phyloP scores from a whole-genome alignment of 2,888 invertebrate species.

The Uloborus plumipes region DNA sequence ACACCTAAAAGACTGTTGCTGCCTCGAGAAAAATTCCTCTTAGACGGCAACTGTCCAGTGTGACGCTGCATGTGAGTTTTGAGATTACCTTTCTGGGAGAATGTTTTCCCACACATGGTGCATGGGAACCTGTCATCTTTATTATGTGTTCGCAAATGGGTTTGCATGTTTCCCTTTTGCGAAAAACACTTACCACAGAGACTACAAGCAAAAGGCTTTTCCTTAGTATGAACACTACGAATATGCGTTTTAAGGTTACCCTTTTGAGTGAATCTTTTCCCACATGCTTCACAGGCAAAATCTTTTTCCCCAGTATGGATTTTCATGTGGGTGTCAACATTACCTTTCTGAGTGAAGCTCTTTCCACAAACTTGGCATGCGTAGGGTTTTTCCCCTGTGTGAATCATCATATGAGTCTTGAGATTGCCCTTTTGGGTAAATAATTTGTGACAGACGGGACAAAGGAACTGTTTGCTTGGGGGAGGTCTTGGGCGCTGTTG shows the following conservation, averaged over 20 bases:
- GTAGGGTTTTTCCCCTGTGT: conserved; percentile 68
- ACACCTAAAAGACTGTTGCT: conserved; percentile 50
- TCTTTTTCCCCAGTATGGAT: conserved; percentile 68
- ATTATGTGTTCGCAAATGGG: conserved; percentile 67
- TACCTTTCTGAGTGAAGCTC: conserved; percentile 68
- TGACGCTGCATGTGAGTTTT: conserved; percentile 68
- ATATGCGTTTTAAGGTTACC: conserved; percentile 68
- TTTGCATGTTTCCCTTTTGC: conserved; percentile 67
- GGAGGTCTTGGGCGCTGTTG: conserved; percentile 57
- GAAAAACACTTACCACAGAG: conserved; percentile 67
- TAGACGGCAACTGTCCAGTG: conserved; percentile 66
- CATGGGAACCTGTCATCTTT: conserved; percentile 68
- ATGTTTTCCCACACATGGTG: conserved; percentile 68
- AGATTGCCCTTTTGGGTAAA: conserved; percentile 68
- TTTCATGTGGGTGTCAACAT: conserved; percentile 68
- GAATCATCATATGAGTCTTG: conserved; percentile 68
- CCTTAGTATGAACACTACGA: conserved; percentile 67
- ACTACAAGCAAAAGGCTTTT: conserved; percentile 67
- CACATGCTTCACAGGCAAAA: conserved; percentile 67
- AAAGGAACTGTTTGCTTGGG: conserved; percentile 65
- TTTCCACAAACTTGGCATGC: conserved; percentile 67
- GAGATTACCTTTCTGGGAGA: conserved; percentile 67
- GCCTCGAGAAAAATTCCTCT: conserved; percentile 59
- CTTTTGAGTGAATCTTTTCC: conserved; percentile 67
- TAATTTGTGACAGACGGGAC: conserved; percentile 67